Evolutionary conservation across 92 coral and sea anemone species (phyloP).

Genomic region (Ricordea florida): DNA sequence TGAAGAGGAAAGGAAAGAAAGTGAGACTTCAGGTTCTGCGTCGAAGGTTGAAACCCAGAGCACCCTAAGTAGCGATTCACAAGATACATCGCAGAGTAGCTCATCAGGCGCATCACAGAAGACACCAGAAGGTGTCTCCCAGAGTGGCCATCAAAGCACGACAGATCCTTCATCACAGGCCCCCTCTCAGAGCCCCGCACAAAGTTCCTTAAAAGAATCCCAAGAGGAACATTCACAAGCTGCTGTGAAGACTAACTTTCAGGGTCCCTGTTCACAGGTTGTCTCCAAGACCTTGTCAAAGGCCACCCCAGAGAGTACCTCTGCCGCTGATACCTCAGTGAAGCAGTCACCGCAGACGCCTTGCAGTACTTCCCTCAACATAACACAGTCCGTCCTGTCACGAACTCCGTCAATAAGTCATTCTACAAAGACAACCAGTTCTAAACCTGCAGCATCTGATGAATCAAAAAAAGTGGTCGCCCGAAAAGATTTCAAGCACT

Average conservation of each 20-base stretch:
- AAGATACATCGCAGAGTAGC: background rate
- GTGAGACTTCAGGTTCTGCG: too few relatives aligned
- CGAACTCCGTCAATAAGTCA: background rate
- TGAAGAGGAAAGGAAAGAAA: too few relatives aligned
- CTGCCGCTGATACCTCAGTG: background rate
- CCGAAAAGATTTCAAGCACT: slow-evolving; percentile 15
- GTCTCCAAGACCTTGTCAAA: too few relatives aligned
- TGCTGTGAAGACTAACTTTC: too few relatives aligned
- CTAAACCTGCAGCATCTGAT: slow-evolving; percentile 7
- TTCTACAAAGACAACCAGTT: background rate
- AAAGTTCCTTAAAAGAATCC: background rate
- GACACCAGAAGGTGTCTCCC: too few relatives aligned
- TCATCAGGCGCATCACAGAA: background rate
- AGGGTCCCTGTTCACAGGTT: too few relatives aligned
- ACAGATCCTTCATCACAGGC: background rate
- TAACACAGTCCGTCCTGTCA: background rate
- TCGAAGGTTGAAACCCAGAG: too few relatives aligned
- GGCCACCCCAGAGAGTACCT: background rate
- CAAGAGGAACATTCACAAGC: too few relatives aligned
- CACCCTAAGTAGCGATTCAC: background rate
- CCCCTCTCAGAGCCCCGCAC: background rate
- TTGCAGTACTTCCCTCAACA: background rate
- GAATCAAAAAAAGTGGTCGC: background rate
- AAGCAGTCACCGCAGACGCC: background rate
- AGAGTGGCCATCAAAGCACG: too few relatives aligned